These are phyloP conservation scores for Drosophila ananassae DNA, from an alignment of 1,140 invertebrate genomes.

Conservation along the genomic window DNA sequence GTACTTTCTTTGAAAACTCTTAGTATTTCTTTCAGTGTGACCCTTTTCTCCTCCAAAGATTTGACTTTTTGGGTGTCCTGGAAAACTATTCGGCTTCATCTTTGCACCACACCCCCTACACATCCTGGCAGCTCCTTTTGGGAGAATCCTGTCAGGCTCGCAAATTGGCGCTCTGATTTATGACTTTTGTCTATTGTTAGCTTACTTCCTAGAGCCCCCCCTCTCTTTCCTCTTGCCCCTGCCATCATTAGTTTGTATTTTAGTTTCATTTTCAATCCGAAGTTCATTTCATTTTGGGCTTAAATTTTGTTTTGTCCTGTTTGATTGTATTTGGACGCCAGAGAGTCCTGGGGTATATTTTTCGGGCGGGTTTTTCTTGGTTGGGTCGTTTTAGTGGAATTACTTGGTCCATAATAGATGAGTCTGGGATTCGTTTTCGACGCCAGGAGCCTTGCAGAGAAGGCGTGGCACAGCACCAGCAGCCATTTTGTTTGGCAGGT, in stretches of 20 bases:
- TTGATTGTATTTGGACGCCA: constrained; percentile 45
- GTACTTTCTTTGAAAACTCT: neutral
- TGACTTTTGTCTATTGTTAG: constrained; percentile 78
- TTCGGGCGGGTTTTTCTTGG: constrained; percentile 31
- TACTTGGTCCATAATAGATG: constrained; percentile 78
- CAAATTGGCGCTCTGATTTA: constrained; percentile 82
- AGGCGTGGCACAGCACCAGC: constrained; percentile 8
- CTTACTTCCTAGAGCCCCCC: neutral
- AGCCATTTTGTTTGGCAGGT: constrained; percentile 11
- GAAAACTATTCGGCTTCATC: constrained; percentile 59
- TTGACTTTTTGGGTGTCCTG: constrained; percentile 44
- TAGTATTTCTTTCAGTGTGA: neutral
- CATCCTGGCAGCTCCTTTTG: constrained; percentile 23
- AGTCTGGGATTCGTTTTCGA: constrained; percentile 52
- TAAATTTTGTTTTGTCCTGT: constrained; percentile 53
- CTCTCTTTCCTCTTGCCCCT: neutral
- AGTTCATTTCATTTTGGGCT: constrained; percentile 77
- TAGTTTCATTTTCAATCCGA: constrained; percentile 74
- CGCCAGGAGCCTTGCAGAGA: constrained; percentile 25
- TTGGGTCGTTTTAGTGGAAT: constrained; percentile 75
- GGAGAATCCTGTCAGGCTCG: constrained; percentile 56
- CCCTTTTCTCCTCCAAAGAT: constrained; percentile 7
- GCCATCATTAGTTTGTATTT: constrained; percentile 70
- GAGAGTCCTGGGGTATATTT: constrained; percentile 16
- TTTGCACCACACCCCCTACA: constrained; percentile 13